phyloP scores from a whole-genome alignment of 2,797 vertebrate species.

The Clarias pachynema region DNA sequence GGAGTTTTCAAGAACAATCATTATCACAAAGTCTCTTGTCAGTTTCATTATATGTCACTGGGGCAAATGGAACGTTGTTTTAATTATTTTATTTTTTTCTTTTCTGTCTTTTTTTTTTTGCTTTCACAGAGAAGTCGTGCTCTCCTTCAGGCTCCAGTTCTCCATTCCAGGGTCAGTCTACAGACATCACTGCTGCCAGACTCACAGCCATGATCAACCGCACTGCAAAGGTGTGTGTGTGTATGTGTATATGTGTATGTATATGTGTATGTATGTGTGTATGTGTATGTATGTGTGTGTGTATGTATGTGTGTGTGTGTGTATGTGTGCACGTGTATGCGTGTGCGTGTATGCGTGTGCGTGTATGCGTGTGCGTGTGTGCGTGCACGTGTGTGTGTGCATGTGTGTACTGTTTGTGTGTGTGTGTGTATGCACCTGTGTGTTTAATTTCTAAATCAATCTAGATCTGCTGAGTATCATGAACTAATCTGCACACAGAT shows the following conservation, averaged over 20 bases:
- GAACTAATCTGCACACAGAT: neutral
- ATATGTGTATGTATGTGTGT: neutral
- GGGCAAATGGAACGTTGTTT: neutral
- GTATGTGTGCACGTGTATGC: neutral
- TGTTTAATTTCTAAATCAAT: too few species aligned
- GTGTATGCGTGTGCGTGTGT: neutral
- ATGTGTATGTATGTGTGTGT: neutral
- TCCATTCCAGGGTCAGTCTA: slow-evolving; percentile 65
- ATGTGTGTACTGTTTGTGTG: neutral
- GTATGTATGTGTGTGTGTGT: neutral
- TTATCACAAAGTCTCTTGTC: neutral
- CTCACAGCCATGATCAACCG: slow-evolving; percentile 72
- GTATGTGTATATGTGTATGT: neutral
- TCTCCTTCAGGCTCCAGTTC: slow-evolving; percentile 66
- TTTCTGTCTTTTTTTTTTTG: slow-evolving; percentile 23
- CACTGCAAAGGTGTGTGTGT: slow-evolving; percentile 68
- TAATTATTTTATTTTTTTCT: neutral
- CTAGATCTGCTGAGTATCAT: neutral
- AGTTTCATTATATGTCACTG: neutral
- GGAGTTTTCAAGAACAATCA: too few species aligned
- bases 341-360: neutral
- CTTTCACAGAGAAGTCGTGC: slow-evolving; percentile 69
- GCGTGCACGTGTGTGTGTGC: neutral
- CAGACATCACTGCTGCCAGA: slow-evolving; percentile 62
- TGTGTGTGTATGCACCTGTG: neutral